Base-by-base conservation (phyloP, 2,888 invertebrate genomes). In the Argyra leucocephala region DNA sequence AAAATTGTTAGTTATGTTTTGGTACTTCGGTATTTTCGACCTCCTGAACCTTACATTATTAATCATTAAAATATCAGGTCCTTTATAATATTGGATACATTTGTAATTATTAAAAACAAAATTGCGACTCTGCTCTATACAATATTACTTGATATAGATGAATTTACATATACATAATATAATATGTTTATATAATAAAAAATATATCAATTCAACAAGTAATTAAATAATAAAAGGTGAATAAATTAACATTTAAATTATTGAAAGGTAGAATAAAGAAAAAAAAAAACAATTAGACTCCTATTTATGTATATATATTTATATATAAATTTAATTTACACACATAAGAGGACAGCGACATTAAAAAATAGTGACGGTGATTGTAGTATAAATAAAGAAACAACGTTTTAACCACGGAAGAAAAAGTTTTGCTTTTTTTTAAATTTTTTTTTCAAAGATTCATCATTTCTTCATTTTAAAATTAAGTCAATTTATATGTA, bases 201-300 rank as follows among this genome's bases (percentile, higher is more conserved):
- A 31, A 48, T 18, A 48, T 48, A 48, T 48, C 48, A 48, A 48
- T 48, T 48, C 48, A 48, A 48, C 48, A 48, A 48, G 48, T 48
- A 48, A 48, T 48, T 48, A 48, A 48, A 48, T 48, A 48, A 48
- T 48, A 48, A 48, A 48, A 48, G 48, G 48, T 48, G 48, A 48
- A 48, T 48, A 48, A 48, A 48, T 48, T 48, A 48, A 48, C 48
- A 48, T 48, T 48, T 48, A 48, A 48, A 48, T 48, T 48, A 48
- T 48, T 48, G 48, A 48, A 48, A 48, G 48, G 48, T 18, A 48
- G 18, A 37, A 48, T 12, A 48, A 48, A 2, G 18, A 48, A 48
- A 48, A 48, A 48, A 37, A 37, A 37, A 37, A 9, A 37, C 6
- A 37, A 37, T 37, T 9, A 37, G 5, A 31, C n/a, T n/a, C n/a